phyloP scores from a whole-genome alignment of 2,113 vertebrate species.

The Osmerus mordax region DNA sequence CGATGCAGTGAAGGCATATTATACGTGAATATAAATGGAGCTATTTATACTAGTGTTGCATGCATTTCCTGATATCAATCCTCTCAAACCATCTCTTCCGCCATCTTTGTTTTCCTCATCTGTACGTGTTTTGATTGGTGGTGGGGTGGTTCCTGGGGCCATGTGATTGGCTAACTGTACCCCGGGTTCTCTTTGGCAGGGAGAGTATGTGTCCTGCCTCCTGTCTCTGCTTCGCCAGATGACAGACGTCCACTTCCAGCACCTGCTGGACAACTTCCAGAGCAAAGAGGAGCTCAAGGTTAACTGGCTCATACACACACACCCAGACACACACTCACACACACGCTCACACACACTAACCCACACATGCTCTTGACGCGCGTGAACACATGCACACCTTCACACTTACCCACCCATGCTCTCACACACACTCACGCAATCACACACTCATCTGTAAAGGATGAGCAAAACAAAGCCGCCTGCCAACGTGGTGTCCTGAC shows the following conservation, averaged over 20 bases:
- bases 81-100: not conserved
- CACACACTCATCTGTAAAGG: no score
- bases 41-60: no score
- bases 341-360: not conserved
- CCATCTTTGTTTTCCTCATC: not conserved
- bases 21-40: no score
- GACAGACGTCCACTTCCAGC: conserved; percentile 95
- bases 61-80: not conserved
- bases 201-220: conserved; percentile 97
- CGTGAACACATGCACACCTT: not conserved
- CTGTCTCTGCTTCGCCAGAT: conserved; percentile 96
- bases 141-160: not conserved
- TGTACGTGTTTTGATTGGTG: conserved; percentile 9
- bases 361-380: not conserved
- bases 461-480: no score
- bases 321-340: not conserved
- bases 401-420: not conserved
- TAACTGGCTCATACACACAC: conserved; percentile 11
- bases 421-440: not conserved
- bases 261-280: conserved; percentile 94
- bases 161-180: conserved; percentile 36
- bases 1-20: no score
- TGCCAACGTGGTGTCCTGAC: not conserved
- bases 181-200: conserved; percentile 71
- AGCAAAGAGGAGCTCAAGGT: conserved; percentile 99